Base-by-base conservation (phyloP, 92 coral and sea anemone species). In the Palythoa grandiflora region DNA sequence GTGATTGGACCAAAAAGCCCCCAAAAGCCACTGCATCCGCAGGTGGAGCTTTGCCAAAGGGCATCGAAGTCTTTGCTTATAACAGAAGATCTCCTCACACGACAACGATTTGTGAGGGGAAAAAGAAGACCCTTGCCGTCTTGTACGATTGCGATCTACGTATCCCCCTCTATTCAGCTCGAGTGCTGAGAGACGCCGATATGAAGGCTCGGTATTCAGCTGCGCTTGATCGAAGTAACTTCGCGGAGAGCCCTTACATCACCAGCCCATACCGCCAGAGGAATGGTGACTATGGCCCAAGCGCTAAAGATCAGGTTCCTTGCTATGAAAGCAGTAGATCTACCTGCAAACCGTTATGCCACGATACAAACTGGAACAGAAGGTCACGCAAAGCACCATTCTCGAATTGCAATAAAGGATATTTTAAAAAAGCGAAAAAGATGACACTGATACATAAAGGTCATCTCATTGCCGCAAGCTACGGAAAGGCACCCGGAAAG, bases 271-370 rank as follows among this genome's bases (percentile, higher is more conserved):
- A 44, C 28, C 44, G 79, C 1, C 79, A 75, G 57, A 75, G n/a
- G 12, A 75, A 75, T 47, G 60, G 38, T 75, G 79, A 75, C 19
- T 75, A 75, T 16, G 80, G 80, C 9, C 80, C 80, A 6, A 20
- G 6, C 1, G 7, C 80, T 1, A 48, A 48, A 48, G 80, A 75
- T 50, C 80, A 75, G 39, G 20, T 75, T 75, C 48, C 80, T 28
- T 75, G 80, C 39, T 75, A 50, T 20, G 80, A 75, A 50, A n/a
- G 17, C 16, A 28, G 28, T 28, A 28, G 28, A 28, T 0, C 17
- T 7, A 20, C 14, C 8, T 6, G 11, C 1, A 28, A 21, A 28
- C 47, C 1, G 47, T 19, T 75, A 38, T 75, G 21, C 40, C 11
- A 16, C 48, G 80, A 75, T 1, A 1, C 1, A 1, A 75, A 19